These are phyloP conservation scores for Gallinago jamesoni DNA, from an alignment of 2,113 vertebrate genomes.

Conservation along the genomic window DNA sequence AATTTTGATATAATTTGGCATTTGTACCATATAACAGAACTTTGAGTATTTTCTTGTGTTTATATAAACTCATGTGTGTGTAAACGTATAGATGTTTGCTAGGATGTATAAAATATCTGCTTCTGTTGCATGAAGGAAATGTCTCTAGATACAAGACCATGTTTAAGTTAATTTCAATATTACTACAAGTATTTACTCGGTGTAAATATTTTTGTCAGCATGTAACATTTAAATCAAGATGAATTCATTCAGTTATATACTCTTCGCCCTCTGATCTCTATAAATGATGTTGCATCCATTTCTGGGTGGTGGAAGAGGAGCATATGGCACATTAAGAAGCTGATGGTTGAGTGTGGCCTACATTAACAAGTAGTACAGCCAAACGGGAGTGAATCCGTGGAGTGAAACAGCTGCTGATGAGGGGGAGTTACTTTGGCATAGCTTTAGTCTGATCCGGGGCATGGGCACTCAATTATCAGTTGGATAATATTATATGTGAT, in stretches of 20 bases:
- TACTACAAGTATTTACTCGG: neutral
- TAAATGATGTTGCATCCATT: neutral
- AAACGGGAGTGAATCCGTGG: neutral
- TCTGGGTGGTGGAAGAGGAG: neutral
- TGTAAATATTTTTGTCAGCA: neutral
- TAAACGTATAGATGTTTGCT: neutral
- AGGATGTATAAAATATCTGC: neutral
- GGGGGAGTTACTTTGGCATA: neutral
- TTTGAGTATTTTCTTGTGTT: constrained; percentile 6
- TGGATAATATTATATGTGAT: neutral
- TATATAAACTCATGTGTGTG: neutral
- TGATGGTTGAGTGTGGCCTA: neutral
- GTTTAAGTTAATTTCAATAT: constrained; percentile 11
- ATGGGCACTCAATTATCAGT: neutral
- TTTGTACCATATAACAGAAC: constrained; percentile 30
- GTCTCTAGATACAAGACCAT: neutral
- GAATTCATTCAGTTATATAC: neutral
- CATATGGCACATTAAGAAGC: neutral
- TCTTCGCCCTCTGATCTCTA: neutral
- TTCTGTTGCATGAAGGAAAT: neutral
- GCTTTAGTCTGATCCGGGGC: neutral
- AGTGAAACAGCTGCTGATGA: neutral
- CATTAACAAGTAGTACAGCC: neutral
- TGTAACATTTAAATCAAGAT: neutral
- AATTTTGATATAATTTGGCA: constrained; percentile 47